A percentile compares a stretch with the other conserved stretches of the same genome.
phyloP scores from a whole-genome alignment of 2,113 vertebrate species.

The Rhynchopsitta pachyrhyncha region DNA sequence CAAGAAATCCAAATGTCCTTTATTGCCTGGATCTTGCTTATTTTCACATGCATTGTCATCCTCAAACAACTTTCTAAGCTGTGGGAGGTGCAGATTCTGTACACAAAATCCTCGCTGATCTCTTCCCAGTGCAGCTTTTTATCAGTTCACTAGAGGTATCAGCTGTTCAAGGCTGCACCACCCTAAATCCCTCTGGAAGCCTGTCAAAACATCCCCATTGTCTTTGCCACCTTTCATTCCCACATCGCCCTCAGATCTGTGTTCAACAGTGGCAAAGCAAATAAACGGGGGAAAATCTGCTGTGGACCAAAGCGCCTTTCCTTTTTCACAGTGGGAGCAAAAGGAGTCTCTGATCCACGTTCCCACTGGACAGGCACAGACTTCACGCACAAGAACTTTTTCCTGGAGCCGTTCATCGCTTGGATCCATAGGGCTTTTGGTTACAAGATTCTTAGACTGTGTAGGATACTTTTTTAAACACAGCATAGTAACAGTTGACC shows the following conservation, averaged over 20 bases:
- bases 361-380: not conserved
- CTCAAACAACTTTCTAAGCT: not conserved
- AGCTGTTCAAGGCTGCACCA: constrained; percentile 4
- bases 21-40: not conserved
- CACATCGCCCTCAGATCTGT: not conserved
- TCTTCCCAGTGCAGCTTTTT: not conserved
- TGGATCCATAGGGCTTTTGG: not conserved
- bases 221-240: constrained; percentile 48
- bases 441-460: rapidly evolving
- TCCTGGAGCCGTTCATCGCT: not conserved
- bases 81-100: not conserved
- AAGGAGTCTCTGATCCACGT: not conserved
- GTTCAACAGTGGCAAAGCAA: constrained; percentile 48
- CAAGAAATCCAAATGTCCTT: not conserved
- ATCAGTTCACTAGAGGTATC: not conserved
- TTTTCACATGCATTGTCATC: rapidly evolving
- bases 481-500: rapidly evolving
- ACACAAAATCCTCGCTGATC: rapidly evolving
- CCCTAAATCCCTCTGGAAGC: constrained; percentile 20
- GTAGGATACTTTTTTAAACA: not conserved
- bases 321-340: not conserved
- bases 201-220: constrained; percentile 54
- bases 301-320: not conserved
- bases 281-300: constrained; percentile 36
- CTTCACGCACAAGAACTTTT: not conserved